Base-by-base conservation (phyloP, 2,113 vertebrate species). In the Hemicordylus capensis region DNA sequence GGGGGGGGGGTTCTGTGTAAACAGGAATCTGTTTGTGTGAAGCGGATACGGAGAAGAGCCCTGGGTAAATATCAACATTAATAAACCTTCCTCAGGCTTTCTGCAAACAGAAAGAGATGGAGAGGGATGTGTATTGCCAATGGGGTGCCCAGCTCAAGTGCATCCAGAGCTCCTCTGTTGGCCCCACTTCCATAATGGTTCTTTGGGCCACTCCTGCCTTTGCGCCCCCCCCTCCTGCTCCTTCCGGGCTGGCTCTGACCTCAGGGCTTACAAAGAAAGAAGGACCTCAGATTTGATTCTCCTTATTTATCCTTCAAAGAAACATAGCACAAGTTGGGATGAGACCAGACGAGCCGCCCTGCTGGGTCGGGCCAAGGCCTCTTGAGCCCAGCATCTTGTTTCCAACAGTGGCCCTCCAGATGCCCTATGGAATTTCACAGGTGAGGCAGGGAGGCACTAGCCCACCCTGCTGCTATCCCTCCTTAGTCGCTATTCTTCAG, bases 11-110 rank as follows among this genome's bases (percentile, higher is more conserved):
- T n/a, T n/a, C n/a, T n/a, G 56, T 39, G 42, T 85, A 94, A 90
- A 89, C 91, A 94, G 93, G 89, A 92, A 93, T 89, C 88, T 83
- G 77, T 86, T 90, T 87, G 77, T 46, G 74, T 76, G 83, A 85
- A 89, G 56, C 14, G 59, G 10, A 15, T 88, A 72, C 83, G 81
- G 58, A 54, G 90, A 85, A 89, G 89, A 94, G 75, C 85, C 89
- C 88, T 80, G 72, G 90, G 79, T 85, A 94, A 95, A 93, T 76
- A 92, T 94, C 84, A 87, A 77, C 93, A 76, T 93, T 94, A 89
- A 94, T 34, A 37, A 87, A 93, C 85, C 77, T 44, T 63, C 48
- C 12, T 39, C 0, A 26, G n/a, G 63, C 56, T 76, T 31, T 0
- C 34, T 0, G 0, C 1, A 54, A 72, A 0, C 37, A 10, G 6